Percentiles rank a stretch among this genome's conserved stretches.
Evolutionary conservation across 1,140 invertebrate species (phyloP).

Genomic region (Drosophila hydei): DNA sequence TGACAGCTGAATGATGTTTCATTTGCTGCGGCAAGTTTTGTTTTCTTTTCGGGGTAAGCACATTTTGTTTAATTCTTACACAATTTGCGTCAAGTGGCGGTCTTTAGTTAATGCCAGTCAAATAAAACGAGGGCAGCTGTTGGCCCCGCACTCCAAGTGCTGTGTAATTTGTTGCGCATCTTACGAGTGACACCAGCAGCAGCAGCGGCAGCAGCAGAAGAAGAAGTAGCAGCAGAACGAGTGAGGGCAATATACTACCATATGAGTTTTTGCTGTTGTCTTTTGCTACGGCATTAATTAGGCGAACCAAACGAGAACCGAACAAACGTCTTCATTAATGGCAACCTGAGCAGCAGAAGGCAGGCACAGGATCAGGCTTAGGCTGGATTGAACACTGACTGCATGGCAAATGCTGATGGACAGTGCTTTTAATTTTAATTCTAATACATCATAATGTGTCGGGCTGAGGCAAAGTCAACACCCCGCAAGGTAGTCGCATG

Average conservation of each 20-base stretch:
- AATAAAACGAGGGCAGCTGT: conserved; percentile 44
- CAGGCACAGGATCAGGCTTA: not conserved
- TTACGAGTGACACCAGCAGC: conserved; percentile 1
- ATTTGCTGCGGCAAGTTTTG: conserved; percentile 52
- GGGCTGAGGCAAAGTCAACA: conserved; percentile 50
- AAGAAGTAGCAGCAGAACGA: not conserved
- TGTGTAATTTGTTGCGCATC: conserved; percentile 27
- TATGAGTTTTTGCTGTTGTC: not conserved
- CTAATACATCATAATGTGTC: conserved; percentile 79
- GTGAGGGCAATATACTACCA: conserved; percentile 4
- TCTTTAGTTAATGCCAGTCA: conserved; percentile 78
- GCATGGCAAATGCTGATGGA: conserved; percentile 48
- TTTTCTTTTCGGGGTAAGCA: conserved; percentile 30
- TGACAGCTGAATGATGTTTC: conserved; percentile 81
- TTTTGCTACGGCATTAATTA: conserved; percentile 59
- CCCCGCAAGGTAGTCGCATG: conserved; percentile 49
- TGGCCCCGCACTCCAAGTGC: conserved; percentile 23
- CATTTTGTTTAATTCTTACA: conserved; percentile 56
- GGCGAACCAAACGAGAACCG: conserved; percentile 19
- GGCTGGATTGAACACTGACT: not conserved
- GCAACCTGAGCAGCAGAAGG: conserved; percentile 57
- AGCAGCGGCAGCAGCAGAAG: not conserved
- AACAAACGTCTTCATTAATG: conserved; percentile 71
- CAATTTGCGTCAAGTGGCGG: conserved; percentile 62
- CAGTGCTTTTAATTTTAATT: conserved; percentile 77